Base-by-base conservation (phyloP, 1,140 invertebrate genomes). In the Bombus difficillimus region DNA sequence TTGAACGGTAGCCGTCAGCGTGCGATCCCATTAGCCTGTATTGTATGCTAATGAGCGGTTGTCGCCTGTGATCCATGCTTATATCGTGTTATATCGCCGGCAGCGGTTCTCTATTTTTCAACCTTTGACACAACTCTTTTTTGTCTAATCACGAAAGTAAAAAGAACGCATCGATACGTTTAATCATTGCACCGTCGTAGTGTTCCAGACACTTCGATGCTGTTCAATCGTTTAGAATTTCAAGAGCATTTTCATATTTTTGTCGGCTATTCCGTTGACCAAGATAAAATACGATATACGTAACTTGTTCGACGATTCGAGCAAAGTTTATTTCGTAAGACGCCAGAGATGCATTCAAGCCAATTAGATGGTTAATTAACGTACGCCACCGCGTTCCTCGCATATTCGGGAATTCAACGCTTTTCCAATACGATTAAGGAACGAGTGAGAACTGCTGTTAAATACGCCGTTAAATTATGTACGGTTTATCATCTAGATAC, bases 21-120 rank as follows among this genome's bases (percentile, higher is more conserved):
- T 90, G 91, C 92, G 93, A 93, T 94, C 93, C 91, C 89, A 94
- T 94, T 94, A 93, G 92, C 90, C 86, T 80, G 90, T 88, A 93
- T 93, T 93, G 93, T 93, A 93, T 94, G 92, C 90, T 93, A 94
- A 94, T 94, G 91, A 94, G 91, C 85, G 85, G 78, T 93, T 91
- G 91, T 93, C 91, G 88, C 90, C 86, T 92, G 86, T 90, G 90
- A 93, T 93, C 92, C 82, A 76, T 86, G 86, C 91, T 92, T 92
- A 92, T 90, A 91, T 92, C 88, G 90, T 74, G 83, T 92, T 91
- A 91, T 87, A 89, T 90, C 86, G 85, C 79, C 79, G 62, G 66
- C 89, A 91, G 86, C 64, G 91, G 85, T 92, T 92, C 88, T 92
- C 88, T 83, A 75, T 86, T 79, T 86, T 69, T 86, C 81, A 78